Base-by-base conservation (phyloP, 1,140 invertebrate species). In the Temnothorax longispinosus region DNA sequence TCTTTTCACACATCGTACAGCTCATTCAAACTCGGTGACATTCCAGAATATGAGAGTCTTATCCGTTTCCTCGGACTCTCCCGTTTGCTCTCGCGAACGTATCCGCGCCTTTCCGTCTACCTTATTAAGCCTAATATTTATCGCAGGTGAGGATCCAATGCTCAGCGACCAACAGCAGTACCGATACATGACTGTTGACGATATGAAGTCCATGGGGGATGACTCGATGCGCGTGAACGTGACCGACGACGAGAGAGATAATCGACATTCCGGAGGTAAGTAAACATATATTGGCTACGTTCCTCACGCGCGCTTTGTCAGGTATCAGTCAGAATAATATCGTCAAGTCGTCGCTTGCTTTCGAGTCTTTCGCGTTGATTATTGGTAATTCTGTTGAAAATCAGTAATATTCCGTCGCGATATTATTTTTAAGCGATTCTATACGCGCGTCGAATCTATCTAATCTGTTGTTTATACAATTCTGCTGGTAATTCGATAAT, bases 151-250 rank as follows among this genome's bases (percentile, higher is more conserved):
- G 95, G 97, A 98, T 95, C 97, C 96, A 54, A 96, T 97, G 95
- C 93, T 97, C 54, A 97, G 96, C 91, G 97, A 98, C 95, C 97
- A 97, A 92, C 98, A 98, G 90, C 98, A 98, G 87, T 98, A 98
- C 95, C 96, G 98, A 89, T 98, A 98, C 96, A 97, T 98, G 97
- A 98, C 97, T 85, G 97, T 97, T 85, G 97, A 98, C 94, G 97
- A 98, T 90, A 98, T 98, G 97, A 98, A 98, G 95, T 97, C 97
- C 54, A 95, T 98, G 88, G 97, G 97, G 74, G 97, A 98, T 94
- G 97, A 98, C 94, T 97, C 97, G 21, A 96, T 97, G 94, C 96
- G 97, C 88, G 96, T 97, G 90, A 97, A 97, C 94, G 97, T 97
- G 38, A 97, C 97, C 3, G 96, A 96, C 92, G 97, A 98, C 94